Percentiles rank a stretch among this genome's conserved stretches.
Conservation (phyloP, 2,797 vertebrate species). For the Danio jaintianensis region DNA sequence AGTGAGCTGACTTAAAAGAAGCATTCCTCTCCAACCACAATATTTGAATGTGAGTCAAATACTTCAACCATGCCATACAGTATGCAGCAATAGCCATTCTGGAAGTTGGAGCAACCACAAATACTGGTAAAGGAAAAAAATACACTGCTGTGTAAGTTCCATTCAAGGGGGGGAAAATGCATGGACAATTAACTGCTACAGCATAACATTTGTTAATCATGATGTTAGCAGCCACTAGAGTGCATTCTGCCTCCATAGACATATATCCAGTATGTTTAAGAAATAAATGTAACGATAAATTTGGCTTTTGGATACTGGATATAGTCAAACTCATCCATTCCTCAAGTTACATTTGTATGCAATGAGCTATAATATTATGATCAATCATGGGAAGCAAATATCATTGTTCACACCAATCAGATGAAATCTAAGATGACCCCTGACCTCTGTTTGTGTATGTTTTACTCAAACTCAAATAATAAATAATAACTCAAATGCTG, state of each 20-base stretch:
- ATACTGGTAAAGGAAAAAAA: neutral
- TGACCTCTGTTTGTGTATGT: no score
- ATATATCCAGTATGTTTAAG: neutral
- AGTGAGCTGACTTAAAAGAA: neutral
- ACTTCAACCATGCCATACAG: neutral
- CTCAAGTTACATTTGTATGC: neutral
- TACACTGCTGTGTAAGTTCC: no score
- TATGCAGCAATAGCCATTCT: neutral
- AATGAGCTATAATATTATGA: no score
- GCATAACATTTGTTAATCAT: neutral
- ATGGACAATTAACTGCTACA: no score
- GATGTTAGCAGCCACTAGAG: constrained; percentile 5
- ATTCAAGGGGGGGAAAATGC: no score
- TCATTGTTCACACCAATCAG: no score
- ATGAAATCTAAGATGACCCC: no score
- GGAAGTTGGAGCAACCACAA: neutral
- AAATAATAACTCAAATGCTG: no score
- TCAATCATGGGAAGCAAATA: no score
- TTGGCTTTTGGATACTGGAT: neutral
- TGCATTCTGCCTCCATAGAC: neutral
- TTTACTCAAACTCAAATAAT: no score
- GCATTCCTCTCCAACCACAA: neutral
- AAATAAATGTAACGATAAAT: neutral
- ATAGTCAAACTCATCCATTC: neutral
- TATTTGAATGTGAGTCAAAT: constrained; percentile 1